Conservation (phyloP, 2,797 vertebrate species). For the Lindbergichthys nudifrons region DNA sequence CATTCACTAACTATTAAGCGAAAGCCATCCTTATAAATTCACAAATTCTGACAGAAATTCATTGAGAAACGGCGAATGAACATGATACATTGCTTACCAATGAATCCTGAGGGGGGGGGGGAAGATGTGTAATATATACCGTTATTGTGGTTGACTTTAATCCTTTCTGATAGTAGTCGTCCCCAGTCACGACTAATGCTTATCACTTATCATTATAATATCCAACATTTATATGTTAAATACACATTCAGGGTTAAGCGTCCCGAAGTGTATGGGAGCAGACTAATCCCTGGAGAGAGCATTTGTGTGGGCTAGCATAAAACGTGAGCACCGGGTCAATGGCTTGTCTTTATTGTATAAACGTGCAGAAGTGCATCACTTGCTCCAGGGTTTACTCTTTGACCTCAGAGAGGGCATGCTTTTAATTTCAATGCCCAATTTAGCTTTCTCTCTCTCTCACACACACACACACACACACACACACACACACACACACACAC, state of each 20-base stretch:
- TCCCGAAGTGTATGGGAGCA: constrained; percentile 5
- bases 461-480: constrained; percentile 10
- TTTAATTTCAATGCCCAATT: constrained; percentile 36
- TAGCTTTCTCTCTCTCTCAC: neutral
- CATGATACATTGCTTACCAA: no score
- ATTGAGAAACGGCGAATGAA: no score
- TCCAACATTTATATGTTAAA: constrained; percentile 10
- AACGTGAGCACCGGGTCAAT: constrained; percentile 15
- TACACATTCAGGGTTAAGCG: constrained; percentile 13
- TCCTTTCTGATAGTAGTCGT: no score
- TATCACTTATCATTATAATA: neutral
- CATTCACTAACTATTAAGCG: no score
- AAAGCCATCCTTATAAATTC: no score
- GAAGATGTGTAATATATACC: neutral
- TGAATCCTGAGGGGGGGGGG: no score
- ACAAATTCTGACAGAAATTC: no score
- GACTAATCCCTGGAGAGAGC: constrained; percentile 19
- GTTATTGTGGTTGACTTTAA: neutral
- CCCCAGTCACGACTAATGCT: neutral
- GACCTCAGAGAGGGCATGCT: constrained; percentile 44
- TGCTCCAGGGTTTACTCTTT: constrained; percentile 52
- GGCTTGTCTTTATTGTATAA: constrained; percentile 40
- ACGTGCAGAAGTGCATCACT: constrained; percentile 26
- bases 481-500: constrained; percentile 7
- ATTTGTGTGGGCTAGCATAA: constrained; percentile 15